phyloP scores from a whole-genome alignment of 2,113 vertebrate species.

The Piaya cayana region DNA sequence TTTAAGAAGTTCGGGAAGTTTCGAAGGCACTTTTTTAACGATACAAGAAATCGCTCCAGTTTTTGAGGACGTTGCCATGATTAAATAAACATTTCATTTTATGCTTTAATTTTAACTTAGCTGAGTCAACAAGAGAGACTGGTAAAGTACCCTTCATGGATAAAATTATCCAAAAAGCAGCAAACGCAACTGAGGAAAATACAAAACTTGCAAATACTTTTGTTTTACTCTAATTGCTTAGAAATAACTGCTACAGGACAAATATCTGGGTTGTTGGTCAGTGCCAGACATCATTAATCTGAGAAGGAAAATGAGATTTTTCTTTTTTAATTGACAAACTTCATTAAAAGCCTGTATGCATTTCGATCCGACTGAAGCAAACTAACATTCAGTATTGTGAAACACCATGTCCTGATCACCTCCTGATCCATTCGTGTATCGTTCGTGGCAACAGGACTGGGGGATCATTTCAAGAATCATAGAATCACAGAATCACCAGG shows the following conservation, averaged over 20 bases:
- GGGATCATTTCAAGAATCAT: not conserved
- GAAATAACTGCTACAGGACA: conserved; percentile 47
- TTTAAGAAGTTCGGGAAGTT: conserved; percentile 50
- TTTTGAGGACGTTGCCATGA: conserved; percentile 16
- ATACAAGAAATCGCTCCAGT: conserved; percentile 44
- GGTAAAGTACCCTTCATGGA: conserved; percentile 42
- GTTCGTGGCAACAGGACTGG: not conserved
- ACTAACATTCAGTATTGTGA: not conserved
- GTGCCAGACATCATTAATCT: conserved; percentile 31
- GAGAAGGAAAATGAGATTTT: not conserved
- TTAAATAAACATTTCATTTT: conserved; percentile 69
- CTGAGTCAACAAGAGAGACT: conserved; percentile 51
- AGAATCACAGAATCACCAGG: too few relatives aligned
- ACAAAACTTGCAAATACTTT: conserved; percentile 53
- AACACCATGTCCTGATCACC: not conserved
- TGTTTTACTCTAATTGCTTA: conserved; percentile 48
- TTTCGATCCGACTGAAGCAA: conserved; percentile 7
- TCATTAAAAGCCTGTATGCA: not conserved
- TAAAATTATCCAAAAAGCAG: conserved; percentile 57
- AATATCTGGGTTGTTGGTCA: conserved; percentile 59
- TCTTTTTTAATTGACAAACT: not conserved
- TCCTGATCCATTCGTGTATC: not conserved
- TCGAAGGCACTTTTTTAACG: conserved; percentile 31
- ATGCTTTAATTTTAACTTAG: conserved; percentile 66
- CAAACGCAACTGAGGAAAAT: conserved; percentile 32